Conservation (phyloP, 2,797 vertebrate genomes). For the Falco columbarius region DNA sequence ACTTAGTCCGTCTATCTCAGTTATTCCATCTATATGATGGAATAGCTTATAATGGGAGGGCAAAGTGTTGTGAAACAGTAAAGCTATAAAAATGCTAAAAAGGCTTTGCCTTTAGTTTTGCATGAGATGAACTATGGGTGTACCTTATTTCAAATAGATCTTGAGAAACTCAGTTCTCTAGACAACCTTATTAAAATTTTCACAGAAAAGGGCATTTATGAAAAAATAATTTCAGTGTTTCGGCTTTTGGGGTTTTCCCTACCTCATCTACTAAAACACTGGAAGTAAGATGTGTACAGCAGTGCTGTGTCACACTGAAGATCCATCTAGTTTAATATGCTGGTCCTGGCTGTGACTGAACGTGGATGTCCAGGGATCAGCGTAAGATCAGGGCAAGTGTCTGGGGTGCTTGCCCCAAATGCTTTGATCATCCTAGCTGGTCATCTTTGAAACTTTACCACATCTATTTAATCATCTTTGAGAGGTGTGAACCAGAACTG, state of each 20-base stretch:
- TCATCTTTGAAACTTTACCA: not conserved
- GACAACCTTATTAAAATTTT: conserved; percentile 14
- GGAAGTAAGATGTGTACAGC: not conserved
- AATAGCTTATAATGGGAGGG: conserved; percentile 53
- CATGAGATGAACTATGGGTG: not conserved
- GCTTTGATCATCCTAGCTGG: not conserved
- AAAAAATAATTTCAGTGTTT: not conserved
- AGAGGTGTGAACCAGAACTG: not conserved
- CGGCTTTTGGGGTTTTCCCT: not conserved
- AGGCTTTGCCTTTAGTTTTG: conserved; percentile 50
- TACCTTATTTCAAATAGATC: conserved; percentile 2
- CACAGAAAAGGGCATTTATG: not conserved
- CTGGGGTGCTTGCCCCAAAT: not conserved
- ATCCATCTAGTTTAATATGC: not conserved
- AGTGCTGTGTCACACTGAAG: not conserved
- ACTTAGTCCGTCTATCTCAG: conserved; percentile 54
- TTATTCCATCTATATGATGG: conserved; percentile 45
- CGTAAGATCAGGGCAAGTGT: not conserved
- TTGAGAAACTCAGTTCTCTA: not conserved
- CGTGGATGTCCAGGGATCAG: not conserved
- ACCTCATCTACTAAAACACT: not conserved
- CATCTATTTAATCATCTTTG: not conserved
- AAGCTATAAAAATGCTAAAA: conserved; percentile 60
- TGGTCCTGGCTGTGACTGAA: not conserved
- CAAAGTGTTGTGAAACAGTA: conserved; percentile 37